Evolutionary conservation across 2,113 vertebrate species (phyloP).

Genomic region (Sinocyclocheilus maitianheensis): DNA sequence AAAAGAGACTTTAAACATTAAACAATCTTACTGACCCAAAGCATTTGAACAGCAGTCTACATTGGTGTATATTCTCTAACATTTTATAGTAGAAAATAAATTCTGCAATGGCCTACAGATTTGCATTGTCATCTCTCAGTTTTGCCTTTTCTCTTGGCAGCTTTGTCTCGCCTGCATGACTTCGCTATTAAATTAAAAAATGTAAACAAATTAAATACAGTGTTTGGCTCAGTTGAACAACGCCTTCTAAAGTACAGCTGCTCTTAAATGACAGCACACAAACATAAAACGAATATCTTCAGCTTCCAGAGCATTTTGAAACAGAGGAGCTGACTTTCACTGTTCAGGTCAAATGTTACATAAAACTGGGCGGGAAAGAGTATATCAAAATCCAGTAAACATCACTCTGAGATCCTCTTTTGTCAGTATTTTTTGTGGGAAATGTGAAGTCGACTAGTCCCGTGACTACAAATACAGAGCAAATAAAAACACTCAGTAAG

Average conservation of each 20-base stretch:
- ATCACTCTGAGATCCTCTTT: background rate
- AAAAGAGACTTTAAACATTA: background rate
- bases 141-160: background rate
- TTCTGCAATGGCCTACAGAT: background rate
- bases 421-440: conserved; percentile 18
- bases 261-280: background rate
- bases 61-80: background rate
- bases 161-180: background rate
- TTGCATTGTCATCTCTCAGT: background rate
- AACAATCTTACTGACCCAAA: background rate
- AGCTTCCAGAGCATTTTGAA: background rate
- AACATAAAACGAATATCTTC: background rate
- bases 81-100: background rate
- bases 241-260: background rate
- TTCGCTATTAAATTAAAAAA: conserved; percentile 18
- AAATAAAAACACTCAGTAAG: conserved; percentile 29
- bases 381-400: background rate
- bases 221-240: background rate
- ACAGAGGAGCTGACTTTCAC: background rate
- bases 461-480: background rate
- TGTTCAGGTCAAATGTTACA: background rate
- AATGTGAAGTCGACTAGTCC: background rate
- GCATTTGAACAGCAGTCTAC: background rate
- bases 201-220: background rate
- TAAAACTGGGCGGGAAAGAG: background rate